Conservation (phyloP, 2,113 vertebrate genomes). For the Bubalus kerabau region DNA sequence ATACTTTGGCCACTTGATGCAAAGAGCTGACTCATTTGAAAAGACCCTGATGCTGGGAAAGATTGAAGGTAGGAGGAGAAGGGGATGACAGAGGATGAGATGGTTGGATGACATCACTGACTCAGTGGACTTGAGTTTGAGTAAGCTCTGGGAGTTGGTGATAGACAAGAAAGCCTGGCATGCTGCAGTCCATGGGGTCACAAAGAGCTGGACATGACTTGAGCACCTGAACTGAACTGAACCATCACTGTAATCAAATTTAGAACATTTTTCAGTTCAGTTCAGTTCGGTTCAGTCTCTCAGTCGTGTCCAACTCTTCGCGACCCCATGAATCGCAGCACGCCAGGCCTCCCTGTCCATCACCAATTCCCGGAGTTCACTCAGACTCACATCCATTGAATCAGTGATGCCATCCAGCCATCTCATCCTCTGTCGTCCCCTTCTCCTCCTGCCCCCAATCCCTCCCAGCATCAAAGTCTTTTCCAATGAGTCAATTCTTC, state of each 20-base stretch:
- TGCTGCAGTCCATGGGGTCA: not conserved
- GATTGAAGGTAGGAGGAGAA: not conserved
- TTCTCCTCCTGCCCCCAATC: no score
- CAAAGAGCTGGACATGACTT: not conserved
- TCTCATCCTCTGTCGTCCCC: no score
- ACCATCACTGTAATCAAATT: not conserved
- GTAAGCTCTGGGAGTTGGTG: not conserved
- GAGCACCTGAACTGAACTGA: not conserved
- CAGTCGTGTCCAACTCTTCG: no score
- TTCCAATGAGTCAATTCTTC: no score
- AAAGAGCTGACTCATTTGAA: not conserved
- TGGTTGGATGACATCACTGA: not conserved
- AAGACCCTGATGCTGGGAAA: not conserved
- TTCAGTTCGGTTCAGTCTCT: no score
- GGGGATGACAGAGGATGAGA: not conserved
- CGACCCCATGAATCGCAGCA: no score
- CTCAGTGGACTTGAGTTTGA: not conserved
- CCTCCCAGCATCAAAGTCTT: no score
- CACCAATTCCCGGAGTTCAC: no score
- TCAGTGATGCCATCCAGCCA: no score
- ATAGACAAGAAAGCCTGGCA: not conserved
- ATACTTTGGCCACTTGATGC: not conserved
- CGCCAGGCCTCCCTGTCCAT: no score
- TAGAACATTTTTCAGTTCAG: not conserved
- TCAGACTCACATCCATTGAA: no score